Conservation (phyloP, 2,888 invertebrate species). For the Ditula angustiorana region DNA sequence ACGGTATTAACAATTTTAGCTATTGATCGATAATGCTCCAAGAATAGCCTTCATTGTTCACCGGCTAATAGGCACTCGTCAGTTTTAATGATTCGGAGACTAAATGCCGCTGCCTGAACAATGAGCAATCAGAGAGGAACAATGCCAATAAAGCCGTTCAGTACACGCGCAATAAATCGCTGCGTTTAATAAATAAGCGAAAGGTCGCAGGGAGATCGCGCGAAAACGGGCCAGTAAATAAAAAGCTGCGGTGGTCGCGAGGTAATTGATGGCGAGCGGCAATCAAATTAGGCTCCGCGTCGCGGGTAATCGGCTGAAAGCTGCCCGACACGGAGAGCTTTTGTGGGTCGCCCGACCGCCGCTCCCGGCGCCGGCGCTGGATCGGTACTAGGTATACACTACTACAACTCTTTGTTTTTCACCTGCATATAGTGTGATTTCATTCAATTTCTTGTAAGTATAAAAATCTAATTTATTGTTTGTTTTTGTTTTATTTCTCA, state of each 20-base stretch:
- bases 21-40: constrained; percentile 1
- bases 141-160: constrained; percentile 60
- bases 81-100: constrained; percentile 55
- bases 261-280: constrained; percentile 80
- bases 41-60: constrained; percentile 18
- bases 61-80: constrained; percentile 38
- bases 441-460: not conserved
- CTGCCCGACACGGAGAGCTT: constrained; percentile 75
- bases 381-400: no score
- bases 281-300: constrained; percentile 82
- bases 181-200: constrained; percentile 63
- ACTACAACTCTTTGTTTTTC: constrained; percentile 17
- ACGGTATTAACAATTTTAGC: constrained; percentile 1
- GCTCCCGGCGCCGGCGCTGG: constrained; percentile 37
- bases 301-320: constrained; percentile 82
- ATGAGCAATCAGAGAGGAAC: constrained; percentile 61
- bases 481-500: no score
- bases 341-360: constrained; percentile 62
- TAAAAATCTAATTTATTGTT: no score
- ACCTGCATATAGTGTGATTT: constrained; percentile 9
- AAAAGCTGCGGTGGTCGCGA: constrained; percentile 71
- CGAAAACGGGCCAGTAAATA: constrained; percentile 68
- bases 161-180: constrained; percentile 62
- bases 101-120: constrained; percentile 47
- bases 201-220: constrained; percentile 58